Evolutionary conservation across 2,797 vertebrate species (phyloP).

Genomic region (Sparus aurata): DNA sequence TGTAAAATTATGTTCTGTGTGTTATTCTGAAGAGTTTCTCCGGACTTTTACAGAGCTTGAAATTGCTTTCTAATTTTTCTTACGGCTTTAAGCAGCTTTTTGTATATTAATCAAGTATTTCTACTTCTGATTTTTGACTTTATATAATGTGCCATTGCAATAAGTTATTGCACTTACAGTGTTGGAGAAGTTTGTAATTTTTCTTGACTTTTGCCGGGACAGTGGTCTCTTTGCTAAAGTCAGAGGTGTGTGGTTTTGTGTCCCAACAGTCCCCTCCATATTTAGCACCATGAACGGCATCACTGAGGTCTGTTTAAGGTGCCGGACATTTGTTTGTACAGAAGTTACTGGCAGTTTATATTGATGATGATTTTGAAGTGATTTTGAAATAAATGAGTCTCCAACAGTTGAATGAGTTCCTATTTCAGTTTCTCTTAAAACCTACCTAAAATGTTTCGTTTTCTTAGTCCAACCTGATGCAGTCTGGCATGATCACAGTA

Average conservation of each 20-base stretch:
- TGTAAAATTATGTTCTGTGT: slow-evolving; percentile 70
- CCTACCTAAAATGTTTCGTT: neutral
- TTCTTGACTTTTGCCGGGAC: slow-evolving; percentile 40
- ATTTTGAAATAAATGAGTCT: slow-evolving; percentile 80
- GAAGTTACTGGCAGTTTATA: slow-evolving; percentile 64
- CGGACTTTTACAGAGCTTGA: slow-evolving; percentile 71
- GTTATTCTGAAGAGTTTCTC: slow-evolving; percentile 64
- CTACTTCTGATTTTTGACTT: slow-evolving; percentile 77
- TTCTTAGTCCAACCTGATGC: neutral
- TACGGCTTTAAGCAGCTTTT: slow-evolving; percentile 79
- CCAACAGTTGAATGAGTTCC: slow-evolving; percentile 34
- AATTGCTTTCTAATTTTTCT: slow-evolving; percentile 72
- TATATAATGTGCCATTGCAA: slow-evolving; percentile 80
- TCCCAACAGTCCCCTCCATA: slow-evolving; percentile 60
- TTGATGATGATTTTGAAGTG: slow-evolving; percentile 65
- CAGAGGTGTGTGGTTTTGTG: slow-evolving; percentile 28
- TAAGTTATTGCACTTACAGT: slow-evolving; percentile 92
- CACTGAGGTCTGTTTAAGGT: slow-evolving; percentile 56
- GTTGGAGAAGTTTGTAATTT: slow-evolving; percentile 58
- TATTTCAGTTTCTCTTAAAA: slow-evolving; percentile 23
- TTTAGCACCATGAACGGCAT: slow-evolving; percentile 57
- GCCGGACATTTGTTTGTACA: slow-evolving; percentile 73
- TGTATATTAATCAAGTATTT: slow-evolving; percentile 82
- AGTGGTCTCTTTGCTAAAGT: slow-evolving; percentile 51
- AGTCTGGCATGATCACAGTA: too few species aligned